Percentiles rank a stretch among this genome's conserved stretches.
Conservation (phyloP, 2,113 vertebrate genomes). For the Drymodes brunneopygia region DNA sequence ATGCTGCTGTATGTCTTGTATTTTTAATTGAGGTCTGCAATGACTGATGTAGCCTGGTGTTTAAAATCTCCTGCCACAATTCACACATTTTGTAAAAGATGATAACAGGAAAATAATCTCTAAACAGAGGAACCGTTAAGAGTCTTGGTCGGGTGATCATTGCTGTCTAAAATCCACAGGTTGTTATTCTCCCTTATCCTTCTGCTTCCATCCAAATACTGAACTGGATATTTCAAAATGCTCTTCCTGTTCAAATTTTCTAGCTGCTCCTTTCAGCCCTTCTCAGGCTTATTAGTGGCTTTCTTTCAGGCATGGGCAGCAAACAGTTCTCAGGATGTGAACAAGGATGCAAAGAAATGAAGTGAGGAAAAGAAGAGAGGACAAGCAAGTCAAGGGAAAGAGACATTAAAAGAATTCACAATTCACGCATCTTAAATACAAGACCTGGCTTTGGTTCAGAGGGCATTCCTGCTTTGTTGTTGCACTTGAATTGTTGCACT, state of each 20-base stretch:
- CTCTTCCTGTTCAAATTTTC: neutral
- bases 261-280: neutral
- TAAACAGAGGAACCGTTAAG: neutral
- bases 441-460: neutral
- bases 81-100: neutral
- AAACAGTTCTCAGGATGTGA: neutral
- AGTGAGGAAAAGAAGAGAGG: neutral
- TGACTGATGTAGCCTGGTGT: neutral
- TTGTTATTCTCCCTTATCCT: neutral
- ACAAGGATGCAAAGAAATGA: neutral
- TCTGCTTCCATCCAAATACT: neutral
- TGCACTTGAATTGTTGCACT: neutral
- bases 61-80: neutral
- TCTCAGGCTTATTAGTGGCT: neutral
- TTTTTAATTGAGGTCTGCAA: neutral
- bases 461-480: neutral
- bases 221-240: neutral
- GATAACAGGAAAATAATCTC: neutral
- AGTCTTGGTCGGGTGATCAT: neutral
- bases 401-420: neutral
- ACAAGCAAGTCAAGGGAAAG: neutral
- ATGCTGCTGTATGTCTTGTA: neutral
- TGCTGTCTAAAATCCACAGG: neutral
- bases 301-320: neutral
- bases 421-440: neutral